These are phyloP conservation scores for Anguilla pacifica DNA, from an alignment of 2,797 vertebrate species.

Conservation along the genomic window DNA sequence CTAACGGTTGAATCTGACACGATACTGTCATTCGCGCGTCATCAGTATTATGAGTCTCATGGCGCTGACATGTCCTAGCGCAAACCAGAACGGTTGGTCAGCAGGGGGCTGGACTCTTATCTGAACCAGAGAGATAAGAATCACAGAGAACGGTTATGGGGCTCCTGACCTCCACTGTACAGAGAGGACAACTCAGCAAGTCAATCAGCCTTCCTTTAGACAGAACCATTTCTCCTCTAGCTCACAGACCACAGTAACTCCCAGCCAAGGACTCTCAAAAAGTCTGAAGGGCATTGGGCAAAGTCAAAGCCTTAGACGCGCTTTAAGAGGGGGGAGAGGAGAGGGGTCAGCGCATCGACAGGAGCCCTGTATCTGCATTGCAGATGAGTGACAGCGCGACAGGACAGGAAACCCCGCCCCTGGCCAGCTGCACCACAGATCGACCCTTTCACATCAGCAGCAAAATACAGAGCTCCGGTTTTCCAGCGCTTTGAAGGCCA, in stretches of 20 bases:
- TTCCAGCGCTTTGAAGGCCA: slow-evolving; percentile 34
- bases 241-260: background rate
- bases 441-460: slow-evolving; percentile 8
- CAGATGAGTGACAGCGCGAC: slow-evolving; percentile 4
- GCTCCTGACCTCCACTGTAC: background rate
- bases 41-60: background rate
- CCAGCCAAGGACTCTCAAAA: background rate
- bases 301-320: background rate
- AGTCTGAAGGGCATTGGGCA: background rate
- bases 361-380: background rate
- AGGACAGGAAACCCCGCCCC: background rate
- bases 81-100: background rate
- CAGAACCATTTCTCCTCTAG: background rate
- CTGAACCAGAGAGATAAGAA: background rate
- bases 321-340: background rate
- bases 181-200: background rate
- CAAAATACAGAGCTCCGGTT: background rate
- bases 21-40: background rate
- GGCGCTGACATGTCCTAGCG: background rate
- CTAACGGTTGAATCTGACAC: background rate
- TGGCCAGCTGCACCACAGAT: background rate
- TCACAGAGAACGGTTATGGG: background rate
- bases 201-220: background rate
- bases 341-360: background rate
- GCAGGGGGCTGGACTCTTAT: background rate